These are phyloP conservation scores for Xiphophorus couchianus DNA, from an alignment of 2,113 vertebrate genomes.

Conservation along the genomic window DNA sequence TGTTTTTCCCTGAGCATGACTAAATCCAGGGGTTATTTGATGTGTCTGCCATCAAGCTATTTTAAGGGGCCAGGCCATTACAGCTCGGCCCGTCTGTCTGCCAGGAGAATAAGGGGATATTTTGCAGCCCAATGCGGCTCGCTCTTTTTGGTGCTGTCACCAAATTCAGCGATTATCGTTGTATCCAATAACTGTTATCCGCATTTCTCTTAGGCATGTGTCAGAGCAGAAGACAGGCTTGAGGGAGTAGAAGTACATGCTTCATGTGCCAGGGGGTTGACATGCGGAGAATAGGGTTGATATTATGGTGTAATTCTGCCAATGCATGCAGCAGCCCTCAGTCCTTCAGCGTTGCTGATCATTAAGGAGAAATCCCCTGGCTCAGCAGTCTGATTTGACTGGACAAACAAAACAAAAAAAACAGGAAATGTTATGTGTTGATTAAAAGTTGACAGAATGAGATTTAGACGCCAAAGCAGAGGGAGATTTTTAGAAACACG, in stretches of 20 bases:
- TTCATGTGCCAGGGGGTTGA: slow-evolving; percentile 29
- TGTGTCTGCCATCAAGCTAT: slow-evolving; percentile 59
- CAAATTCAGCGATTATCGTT: slow-evolving; percentile 62
- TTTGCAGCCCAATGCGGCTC: slow-evolving; percentile 44
- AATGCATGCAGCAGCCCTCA: slow-evolving; percentile 43
- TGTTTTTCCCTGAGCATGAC: slow-evolving; percentile 39
- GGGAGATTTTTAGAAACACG: slow-evolving; percentile 8
- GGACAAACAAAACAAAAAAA: background rate
- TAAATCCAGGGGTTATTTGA: slow-evolving; percentile 56
- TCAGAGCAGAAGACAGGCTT: slow-evolving; percentile 31
- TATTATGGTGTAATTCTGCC: slow-evolving; percentile 10
- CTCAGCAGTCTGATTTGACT: slow-evolving; percentile 44
- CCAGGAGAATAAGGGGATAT: slow-evolving; percentile 63
- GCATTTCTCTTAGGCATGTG: slow-evolving; percentile 49
- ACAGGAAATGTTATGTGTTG: slow-evolving; percentile 3
- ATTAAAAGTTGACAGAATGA: slow-evolving; percentile 59
- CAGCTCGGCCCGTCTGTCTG: slow-evolving; percentile 43
- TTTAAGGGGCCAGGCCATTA: slow-evolving; percentile 34
- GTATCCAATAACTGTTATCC: slow-evolving; percentile 68
- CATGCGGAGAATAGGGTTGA: slow-evolving; percentile 24
- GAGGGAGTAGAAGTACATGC: slow-evolving; percentile 20
- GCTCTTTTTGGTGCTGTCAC: slow-evolving; percentile 45
- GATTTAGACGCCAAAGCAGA: slow-evolving; percentile 24
- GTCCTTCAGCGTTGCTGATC: slow-evolving; percentile 4
- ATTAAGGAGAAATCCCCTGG: slow-evolving; percentile 42